A percentile compares a stretch with the other conserved stretches of the same genome.
Conservation (phyloP, 2,113 vertebrate genomes). For the Bettongia penicillata region DNA sequence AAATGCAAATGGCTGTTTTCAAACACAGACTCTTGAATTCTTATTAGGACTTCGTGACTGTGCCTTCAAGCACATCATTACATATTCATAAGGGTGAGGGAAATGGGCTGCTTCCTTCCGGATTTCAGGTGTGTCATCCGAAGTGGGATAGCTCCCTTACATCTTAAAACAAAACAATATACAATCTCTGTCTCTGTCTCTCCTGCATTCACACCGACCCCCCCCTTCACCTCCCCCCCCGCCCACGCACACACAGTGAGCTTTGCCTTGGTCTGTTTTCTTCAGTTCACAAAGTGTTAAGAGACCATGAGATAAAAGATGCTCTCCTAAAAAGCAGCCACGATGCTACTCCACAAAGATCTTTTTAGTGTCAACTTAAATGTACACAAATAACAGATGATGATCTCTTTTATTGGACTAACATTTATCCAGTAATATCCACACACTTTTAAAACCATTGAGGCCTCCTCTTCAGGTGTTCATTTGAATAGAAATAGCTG, state of each 20-base stretch:
- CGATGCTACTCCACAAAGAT: constrained; percentile 85
- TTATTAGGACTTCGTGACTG: constrained; percentile 81
- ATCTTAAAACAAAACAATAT: constrained; percentile 65
- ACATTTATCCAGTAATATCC: constrained; percentile 93
- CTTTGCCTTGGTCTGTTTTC: constrained; percentile 68
- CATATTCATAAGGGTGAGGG: constrained; percentile 81
- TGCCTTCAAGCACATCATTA: constrained; percentile 80
- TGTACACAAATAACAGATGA: constrained; percentile 91
- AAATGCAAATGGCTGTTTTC: constrained; percentile 86
- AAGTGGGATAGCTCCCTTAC: constrained; percentile 67
- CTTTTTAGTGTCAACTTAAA: constrained; percentile 91
- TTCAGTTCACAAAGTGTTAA: constrained; percentile 86
- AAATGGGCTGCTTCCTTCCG: constrained; percentile 76
- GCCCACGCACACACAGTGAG: neutral
- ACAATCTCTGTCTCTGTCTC: neutral
- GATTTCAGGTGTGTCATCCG: constrained; percentile 75
- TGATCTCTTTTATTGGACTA: constrained; percentile 91
- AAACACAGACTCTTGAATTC: constrained; percentile 84
- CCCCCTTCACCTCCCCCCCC: too few species aligned
- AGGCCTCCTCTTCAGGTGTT: constrained; percentile 94
- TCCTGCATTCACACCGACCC: neutral
- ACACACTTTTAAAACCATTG: constrained; percentile 90
- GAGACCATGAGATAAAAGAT: constrained; percentile 85
- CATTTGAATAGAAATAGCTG: constrained; percentile 95
- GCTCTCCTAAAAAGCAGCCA: constrained; percentile 74